Base-by-base conservation (phyloP, 1,140 invertebrate species). In the Carposina sasakii region DNA sequence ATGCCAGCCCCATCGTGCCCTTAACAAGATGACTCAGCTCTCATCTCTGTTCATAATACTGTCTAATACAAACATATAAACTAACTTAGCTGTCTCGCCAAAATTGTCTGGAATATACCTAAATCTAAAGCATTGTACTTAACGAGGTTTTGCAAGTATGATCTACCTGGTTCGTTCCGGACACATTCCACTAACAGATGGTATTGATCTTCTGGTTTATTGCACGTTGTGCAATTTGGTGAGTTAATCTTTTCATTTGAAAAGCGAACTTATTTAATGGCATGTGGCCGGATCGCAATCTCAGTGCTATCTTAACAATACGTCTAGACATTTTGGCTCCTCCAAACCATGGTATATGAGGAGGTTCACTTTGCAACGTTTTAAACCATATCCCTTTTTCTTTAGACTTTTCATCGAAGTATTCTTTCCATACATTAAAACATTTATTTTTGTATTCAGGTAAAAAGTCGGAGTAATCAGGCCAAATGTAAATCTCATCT, bases 351-450 rank as follows among this genome's bases (percentile, higher is more conserved):
- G 41, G 41, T 28, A 43, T 30, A 12, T 43, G 26, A 8, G 41
- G 41, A 2, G 24, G 41, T 17, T 43, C 41, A n/a, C 15, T 16
- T 2, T 28, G 10, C 9, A 43, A 13, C 3, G 41, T 43, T 28
- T 43, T 43, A 28, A 28, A 43, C 41, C 41, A 43, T 28, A 43
- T 43, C 4, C 41, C 41, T 20, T 43, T 43, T 28, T 43, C 41
- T 17, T 15, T 12, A 15, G 41, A 43, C 20, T 16, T 43, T 17
- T 30, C 12, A 20, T 43, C 39, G 24, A 41, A 41, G 24, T 22
- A 22, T 24, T 41, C 39, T 41, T 41, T 41, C 39, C 39, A 41
- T 13, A 12, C 13, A 13, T 22, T 23, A 20, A 19, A 37, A 37
- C 17, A 37, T 5, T 37, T 8, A 17, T 3, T 37, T 37, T 37